Percentiles rank a stretch among this genome's conserved stretches.
These are phyloP conservation scores for Bungarus multicinctus DNA, from an alignment of 2,113 vertebrate genomes.

Conservation along the genomic window DNA sequence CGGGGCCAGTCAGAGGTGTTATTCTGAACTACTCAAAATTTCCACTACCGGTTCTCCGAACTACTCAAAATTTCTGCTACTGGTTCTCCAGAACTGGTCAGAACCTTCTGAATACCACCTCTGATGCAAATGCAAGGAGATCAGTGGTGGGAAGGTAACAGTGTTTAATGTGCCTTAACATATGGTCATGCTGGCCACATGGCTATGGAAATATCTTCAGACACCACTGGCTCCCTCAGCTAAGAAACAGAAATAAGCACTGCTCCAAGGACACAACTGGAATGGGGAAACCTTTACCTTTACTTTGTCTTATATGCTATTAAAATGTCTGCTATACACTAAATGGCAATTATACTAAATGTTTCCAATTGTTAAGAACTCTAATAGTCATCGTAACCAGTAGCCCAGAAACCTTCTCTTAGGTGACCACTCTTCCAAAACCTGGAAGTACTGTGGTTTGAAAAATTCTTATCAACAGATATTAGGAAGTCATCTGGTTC, in stretches of 20 bases:
- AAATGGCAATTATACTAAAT: not conserved
- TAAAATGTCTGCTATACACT: not conserved
- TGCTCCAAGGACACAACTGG: not conserved
- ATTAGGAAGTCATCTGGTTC: not conserved
- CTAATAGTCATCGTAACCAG: not conserved
- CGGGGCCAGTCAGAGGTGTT: too few species aligned
- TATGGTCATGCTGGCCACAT: not conserved
- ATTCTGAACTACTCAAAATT: too few species aligned
- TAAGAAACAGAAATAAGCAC: not conserved
- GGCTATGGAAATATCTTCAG: not conserved
- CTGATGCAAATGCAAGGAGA: not conserved
- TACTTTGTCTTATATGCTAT: not conserved
- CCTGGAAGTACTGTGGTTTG: not conserved
- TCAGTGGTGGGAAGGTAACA: not conserved
- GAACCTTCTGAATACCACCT: too few species aligned
- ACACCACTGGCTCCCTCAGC: not conserved
- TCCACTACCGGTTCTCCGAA: too few species aligned
- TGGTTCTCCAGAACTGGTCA: too few species aligned
- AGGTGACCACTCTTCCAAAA: not conserved
- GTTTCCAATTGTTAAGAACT: not conserved
- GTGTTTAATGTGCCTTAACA: not conserved
- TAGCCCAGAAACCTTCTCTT: not conserved
- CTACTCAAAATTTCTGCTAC: too few species aligned
- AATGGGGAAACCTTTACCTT: not conserved
- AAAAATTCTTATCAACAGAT: not conserved